Base-by-base conservation (phyloP, 2,113 vertebrate species). In the Hylia prasina region DNA sequence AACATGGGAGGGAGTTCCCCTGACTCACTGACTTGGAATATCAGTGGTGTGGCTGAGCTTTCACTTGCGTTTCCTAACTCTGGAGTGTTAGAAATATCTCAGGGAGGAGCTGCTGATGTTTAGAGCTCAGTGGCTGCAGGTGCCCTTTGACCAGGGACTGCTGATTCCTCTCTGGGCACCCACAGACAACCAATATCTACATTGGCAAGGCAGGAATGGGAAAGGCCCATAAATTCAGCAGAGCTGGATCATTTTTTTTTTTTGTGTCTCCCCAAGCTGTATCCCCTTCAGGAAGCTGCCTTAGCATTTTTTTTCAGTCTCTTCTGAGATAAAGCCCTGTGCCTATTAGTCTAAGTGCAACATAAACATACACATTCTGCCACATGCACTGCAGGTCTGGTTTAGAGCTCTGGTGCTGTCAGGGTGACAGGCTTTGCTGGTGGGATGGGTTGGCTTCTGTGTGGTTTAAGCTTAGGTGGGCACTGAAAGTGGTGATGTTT, bases 21-120 rank as follows among this genome's bases (percentile, higher is more conserved):
- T 88, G 94, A 78, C 79, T 94, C 90, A 78, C 28, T 58, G 60
- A 13, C 40, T 79, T 78, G 51, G 50, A 64, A 71, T 69, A 90
- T 64, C 60, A 71, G 22, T 15, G 3, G 44, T 0, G 0, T 57
- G 71, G 28, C 72, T 78, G 90, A 81, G 80, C 94, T 96, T 96
- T 97, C 92, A 76, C 88, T 93, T 95, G 47, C 51, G 6, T 96
- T 93, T 95, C 88, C 82, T 48, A 58, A 78, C 20, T 61, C 61
- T 48, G 51, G 63, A 79, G 24, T 13, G 5, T 90, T 68, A 56
- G 71, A 86, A 71, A 27, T 90, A 71, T 18, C 40, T 56, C 54
- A 33, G 56, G 71, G 90, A 90, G 79, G 68, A 88, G 88, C 68
- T 78, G 64, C 17, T 66, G 84, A 53, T 20, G 4, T 65, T 89